A percentile compares a stretch with the other conserved stretches of the same genome.
These are phyloP conservation scores for Hystrix brachyura DNA, from an alignment of 2,113 vertebrate species.

Conservation along the genomic window DNA sequence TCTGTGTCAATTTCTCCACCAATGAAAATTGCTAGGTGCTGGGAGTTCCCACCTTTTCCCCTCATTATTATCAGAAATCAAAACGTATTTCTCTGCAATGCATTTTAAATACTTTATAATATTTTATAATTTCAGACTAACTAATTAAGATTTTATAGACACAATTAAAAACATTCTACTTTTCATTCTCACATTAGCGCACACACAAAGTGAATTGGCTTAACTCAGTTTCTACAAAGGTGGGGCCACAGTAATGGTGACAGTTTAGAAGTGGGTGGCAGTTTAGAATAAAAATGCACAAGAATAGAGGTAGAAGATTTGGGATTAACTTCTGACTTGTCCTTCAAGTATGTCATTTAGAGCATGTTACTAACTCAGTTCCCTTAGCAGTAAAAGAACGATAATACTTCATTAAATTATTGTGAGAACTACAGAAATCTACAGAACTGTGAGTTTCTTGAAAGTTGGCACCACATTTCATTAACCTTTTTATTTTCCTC, in stretches of 20 bases:
- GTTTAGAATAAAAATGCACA: conserved; percentile 14
- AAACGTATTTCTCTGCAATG: conserved; percentile 24
- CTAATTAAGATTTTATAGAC: neutral
- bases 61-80: neutral
- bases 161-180: neutral
- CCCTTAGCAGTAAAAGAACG: neutral
- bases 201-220: neutral
- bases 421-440: neutral
- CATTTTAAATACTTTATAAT: neutral
- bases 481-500: conserved; percentile 1
- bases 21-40: neutral
- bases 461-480: neutral
- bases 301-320: neutral
- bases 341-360: neutral
- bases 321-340: neutral
- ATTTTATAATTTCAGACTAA: neutral
- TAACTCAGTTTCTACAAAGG: conserved; percentile 3
- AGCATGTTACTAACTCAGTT: neutral
- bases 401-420: neutral
- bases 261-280: neutral
- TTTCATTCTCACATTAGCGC: neutral
- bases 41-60: neutral
- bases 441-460: neutral
- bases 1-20: conserved; percentile 6
- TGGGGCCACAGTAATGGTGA: neutral